These are phyloP conservation scores for Gonioctena quinquepunctata DNA, from an alignment of 1,140 invertebrate genomes.

Conservation along the genomic window DNA sequence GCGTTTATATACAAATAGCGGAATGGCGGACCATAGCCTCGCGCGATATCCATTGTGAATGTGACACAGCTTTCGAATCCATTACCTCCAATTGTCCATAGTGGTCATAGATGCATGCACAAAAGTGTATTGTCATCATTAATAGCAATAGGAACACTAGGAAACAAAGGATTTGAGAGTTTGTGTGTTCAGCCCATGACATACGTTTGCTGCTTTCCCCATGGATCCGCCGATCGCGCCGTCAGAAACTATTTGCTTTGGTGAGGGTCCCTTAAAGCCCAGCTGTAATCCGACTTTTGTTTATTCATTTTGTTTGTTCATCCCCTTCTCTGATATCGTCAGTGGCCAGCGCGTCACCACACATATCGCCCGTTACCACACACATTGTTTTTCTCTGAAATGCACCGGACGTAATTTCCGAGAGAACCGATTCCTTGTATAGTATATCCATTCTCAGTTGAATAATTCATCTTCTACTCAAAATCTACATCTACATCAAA, in stretches of 20 bases:
- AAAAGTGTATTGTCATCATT: slow-evolving; percentile 20
- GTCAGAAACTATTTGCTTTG: slow-evolving; percentile 37
- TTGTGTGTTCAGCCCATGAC: slow-evolving; percentile 1
- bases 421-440: too few species aligned
- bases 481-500: too few species aligned
- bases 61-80: slow-evolving; percentile 11
- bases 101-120: background rate
- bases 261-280: slow-evolving; percentile 35
- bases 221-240: background rate
- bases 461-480: too few species aligned
- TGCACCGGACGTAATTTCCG: too few species aligned
- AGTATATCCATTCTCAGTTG: too few species aligned
- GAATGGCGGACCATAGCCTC: background rate
- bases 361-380: too few species aligned
- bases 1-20: background rate
- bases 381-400: too few species aligned
- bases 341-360: slow-evolving; percentile 12
- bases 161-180: slow-evolving; percentile 16
- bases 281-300: slow-evolving; percentile 47
- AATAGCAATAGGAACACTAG: slow-evolving; percentile 4
- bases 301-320: slow-evolving; percentile 50
- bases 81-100: slow-evolving; percentile 11
- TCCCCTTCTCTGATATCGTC: slow-evolving; percentile 25
- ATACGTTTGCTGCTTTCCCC: slow-evolving; percentile 4
- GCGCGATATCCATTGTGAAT: background rate